A percentile compares a stretch with the other conserved stretches of the same genome.
Conservation (phyloP, 2,113 vertebrate genomes). For the Pelusios castaneus region DNA sequence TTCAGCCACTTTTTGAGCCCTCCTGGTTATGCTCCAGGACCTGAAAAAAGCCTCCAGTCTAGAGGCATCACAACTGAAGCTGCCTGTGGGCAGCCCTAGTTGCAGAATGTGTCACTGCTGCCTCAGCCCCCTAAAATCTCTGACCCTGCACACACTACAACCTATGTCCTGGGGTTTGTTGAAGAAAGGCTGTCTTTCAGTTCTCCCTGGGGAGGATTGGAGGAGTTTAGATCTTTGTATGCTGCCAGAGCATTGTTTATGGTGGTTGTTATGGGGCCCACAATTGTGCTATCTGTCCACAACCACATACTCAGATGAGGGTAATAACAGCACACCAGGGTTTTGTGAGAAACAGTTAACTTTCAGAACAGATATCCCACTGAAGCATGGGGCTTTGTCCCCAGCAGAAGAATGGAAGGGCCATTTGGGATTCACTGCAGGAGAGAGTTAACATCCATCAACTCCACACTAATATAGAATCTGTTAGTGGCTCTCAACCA, state of each 20-base stretch:
- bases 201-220: neutral
- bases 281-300: neutral
- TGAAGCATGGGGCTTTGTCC: neutral
- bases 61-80: no score
- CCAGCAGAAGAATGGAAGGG: neutral
- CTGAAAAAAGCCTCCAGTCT: neutral
- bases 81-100: neutral
- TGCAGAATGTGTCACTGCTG: neutral
- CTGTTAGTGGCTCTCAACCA: neutral
- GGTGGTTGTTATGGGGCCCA: neutral
- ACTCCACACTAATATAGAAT: neutral
- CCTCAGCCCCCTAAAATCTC: fast-evolving
- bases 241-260: fast-evolving
- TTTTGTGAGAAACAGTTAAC: neutral
- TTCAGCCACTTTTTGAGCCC: neutral
- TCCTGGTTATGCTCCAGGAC: neutral
- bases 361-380: neutral
- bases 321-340: fast-evolving
- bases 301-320: neutral
- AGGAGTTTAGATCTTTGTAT: neutral
- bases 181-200: neutral
- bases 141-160: neutral
- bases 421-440: neutral
- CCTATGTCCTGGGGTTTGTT: neutral
- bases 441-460: neutral